phyloP scores from a whole-genome alignment of 2,888 invertebrate genomes.

The Cabera pusaria region DNA sequence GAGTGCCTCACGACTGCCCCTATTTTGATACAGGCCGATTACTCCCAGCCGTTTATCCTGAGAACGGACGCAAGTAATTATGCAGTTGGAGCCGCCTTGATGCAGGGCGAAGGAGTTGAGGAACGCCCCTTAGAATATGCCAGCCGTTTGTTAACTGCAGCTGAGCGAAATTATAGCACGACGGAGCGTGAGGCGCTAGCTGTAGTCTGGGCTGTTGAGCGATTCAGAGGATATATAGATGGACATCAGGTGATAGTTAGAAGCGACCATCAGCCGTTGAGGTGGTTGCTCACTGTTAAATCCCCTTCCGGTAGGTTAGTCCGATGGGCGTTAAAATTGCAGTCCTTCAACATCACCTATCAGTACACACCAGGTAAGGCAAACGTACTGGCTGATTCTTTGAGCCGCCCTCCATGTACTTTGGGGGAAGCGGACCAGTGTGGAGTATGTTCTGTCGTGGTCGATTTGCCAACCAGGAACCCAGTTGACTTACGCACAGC shows the following conservation, averaged over 20 bases:
- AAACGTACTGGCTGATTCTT: conserved; percentile 52
- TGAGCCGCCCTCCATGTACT: conserved; percentile 34
- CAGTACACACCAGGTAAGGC: conserved; percentile 34
- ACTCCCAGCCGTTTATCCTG: not conserved
- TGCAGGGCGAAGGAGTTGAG: too few relatives aligned
- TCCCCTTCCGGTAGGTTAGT: conserved; percentile 56
- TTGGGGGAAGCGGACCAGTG: not conserved
- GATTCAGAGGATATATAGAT: conserved; percentile 43
- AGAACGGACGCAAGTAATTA: not conserved
- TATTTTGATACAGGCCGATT: not conserved
- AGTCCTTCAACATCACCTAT: not conserved
- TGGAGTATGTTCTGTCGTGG: not conserved
- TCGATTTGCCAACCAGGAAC: not conserved
- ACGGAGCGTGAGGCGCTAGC: conserved; percentile 55
- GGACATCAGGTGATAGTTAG: conserved; percentile 46
- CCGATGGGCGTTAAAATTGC: conserved; percentile 55
- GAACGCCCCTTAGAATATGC: too few relatives aligned
- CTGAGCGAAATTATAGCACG: conserved; percentile 55
- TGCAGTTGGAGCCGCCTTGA: too few relatives aligned
- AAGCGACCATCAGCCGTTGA: conserved; percentile 10
- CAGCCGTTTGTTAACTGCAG: conserved; percentile 30
- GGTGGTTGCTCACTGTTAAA: conserved; percentile 37
- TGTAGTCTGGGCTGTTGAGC: conserved; percentile 33
- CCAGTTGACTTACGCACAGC: not conserved
- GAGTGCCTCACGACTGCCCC: conserved; percentile 9